A percentile compares a stretch with the other conserved stretches of the same genome.
phyloP scores from a whole-genome alignment of 2,888 invertebrate genomes.

The Oligia latruncula region DNA sequence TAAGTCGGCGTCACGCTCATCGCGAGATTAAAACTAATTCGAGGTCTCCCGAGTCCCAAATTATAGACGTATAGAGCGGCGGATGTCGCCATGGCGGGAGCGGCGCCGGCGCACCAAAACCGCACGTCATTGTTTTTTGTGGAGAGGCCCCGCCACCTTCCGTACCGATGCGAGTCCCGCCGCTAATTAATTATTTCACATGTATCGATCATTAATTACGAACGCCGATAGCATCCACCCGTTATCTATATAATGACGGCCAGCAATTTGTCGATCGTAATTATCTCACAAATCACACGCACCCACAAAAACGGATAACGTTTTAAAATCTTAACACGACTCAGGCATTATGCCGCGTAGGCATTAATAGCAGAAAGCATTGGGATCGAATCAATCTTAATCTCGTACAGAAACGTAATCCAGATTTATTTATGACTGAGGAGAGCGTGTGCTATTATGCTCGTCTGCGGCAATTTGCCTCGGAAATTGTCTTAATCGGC shows the following conservation, averaged over 20 bases:
- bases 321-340: slow-evolving; percentile 87
- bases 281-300: slow-evolving; percentile 87
- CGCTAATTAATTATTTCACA: slow-evolving; percentile 90
- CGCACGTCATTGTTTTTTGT: slow-evolving; percentile 90
- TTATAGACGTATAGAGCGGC: slow-evolving; percentile 86
- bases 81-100: slow-evolving; percentile 86
- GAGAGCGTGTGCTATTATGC: slow-evolving; percentile 89
- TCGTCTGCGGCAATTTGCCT: slow-evolving; percentile 90
- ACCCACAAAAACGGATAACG: slow-evolving; percentile 85
- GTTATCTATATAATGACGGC: slow-evolving; percentile 87
- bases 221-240: slow-evolving; percentile 81
- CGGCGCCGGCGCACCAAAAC: slow-evolving; percentile 87
- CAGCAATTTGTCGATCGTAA: slow-evolving; percentile 89
- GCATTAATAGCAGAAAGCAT: slow-evolving; percentile 89
- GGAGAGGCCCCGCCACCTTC: slow-evolving; percentile 80
- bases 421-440: slow-evolving; percentile 90
- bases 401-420: slow-evolving; percentile 90
- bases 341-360: slow-evolving; percentile 82
- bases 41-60: slow-evolving; percentile 89
- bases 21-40: slow-evolving; percentile 88
- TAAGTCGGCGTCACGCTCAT: slow-evolving; percentile 87
- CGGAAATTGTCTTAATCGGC: slow-evolving; percentile 90
- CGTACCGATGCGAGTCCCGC: slow-evolving; percentile 81
- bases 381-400: slow-evolving; percentile 90
- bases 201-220: slow-evolving; percentile 90